Conservation (phyloP, 1,140 invertebrate genomes). For the Bombus pyrosoma region DNA sequence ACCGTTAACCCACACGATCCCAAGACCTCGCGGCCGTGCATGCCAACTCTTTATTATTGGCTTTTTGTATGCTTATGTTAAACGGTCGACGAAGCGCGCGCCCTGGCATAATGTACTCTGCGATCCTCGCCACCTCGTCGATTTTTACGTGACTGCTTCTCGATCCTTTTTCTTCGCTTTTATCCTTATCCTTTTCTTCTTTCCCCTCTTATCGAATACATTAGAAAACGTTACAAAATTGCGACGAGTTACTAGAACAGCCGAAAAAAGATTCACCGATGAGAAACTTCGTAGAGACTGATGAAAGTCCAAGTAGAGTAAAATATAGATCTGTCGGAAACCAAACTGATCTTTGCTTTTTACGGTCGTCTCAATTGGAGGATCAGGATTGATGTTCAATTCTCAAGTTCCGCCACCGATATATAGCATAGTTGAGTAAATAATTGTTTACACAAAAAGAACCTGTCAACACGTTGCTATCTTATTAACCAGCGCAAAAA, state of each 20-base stretch:
- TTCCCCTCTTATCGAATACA: too few species aligned
- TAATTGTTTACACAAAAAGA: neutral
- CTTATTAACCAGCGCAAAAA: neutral
- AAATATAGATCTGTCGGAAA: too few species aligned
- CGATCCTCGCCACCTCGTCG: too few species aligned
- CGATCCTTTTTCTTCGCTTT: neutral
- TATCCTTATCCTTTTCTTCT: neutral
- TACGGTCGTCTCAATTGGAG: too few species aligned
- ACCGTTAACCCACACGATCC: slow-evolving; percentile 82
- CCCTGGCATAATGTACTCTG: slow-evolving; percentile 62
- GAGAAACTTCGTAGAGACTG: too few species aligned
- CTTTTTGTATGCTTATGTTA: slow-evolving; percentile 76
- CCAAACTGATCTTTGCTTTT: too few species aligned
- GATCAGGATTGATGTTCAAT: neutral
- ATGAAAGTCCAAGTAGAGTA: too few species aligned
- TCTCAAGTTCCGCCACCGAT: neutral
- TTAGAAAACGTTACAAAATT: too few species aligned
- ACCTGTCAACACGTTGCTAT: neutral
- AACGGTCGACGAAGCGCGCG: slow-evolving; percentile 46
- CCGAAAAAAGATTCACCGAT: too few species aligned
- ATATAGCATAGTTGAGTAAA: neutral
- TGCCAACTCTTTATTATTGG: slow-evolving; percentile 79
- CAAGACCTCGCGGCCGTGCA: slow-evolving; percentile 79
- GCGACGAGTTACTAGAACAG: too few species aligned
- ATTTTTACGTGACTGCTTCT: neutral